A percentile compares a stretch with the other conserved stretches of the same genome.
phyloP scores from a whole-genome alignment of 2,888 invertebrate species.

The Caenorhabditis wallacei region DNA sequence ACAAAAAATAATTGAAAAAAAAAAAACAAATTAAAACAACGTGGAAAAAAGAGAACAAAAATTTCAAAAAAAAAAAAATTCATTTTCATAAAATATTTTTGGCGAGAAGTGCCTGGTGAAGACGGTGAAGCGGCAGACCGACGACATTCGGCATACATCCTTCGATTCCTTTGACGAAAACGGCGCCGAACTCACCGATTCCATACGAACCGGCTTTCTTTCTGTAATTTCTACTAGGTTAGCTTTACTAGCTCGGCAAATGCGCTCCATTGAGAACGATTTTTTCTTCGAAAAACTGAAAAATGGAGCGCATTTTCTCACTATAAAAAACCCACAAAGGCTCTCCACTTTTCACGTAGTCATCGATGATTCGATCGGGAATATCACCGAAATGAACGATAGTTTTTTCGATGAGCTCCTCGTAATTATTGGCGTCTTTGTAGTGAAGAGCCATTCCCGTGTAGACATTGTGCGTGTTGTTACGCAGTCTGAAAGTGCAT shows the following conservation, averaged over 20 bases:
- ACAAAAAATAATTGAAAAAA: neutral
- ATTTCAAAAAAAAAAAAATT: conserved; percentile 37
- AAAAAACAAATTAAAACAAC: conserved; percentile 12
- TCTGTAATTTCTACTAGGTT: conserved; percentile 81
- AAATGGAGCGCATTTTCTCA: neutral
- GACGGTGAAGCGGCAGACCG: conserved; percentile 88
- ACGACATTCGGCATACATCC: conserved; percentile 93
- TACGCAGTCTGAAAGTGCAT: conserved; percentile 70
- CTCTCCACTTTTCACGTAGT: conserved; percentile 92
- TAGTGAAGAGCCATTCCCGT: conserved; percentile 90
- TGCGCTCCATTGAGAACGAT: neutral
- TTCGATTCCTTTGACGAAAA: conserved; percentile 89
- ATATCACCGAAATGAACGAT: conserved; percentile 90
- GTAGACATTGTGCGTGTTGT: conserved; percentile 88
- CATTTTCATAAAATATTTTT: conserved; percentile 55
- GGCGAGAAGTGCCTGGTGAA: conserved; percentile 57
- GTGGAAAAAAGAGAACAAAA: conserved; percentile 22
- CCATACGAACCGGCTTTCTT: conserved; percentile 92
- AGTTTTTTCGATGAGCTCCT: conserved; percentile 87
- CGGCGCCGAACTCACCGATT: conserved; percentile 91
- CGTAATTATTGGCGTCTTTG: conserved; percentile 41
- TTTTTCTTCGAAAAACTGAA: neutral
- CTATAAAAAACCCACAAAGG: conserved; percentile 87
- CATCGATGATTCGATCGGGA: conserved; percentile 88
- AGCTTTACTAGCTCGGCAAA: neutral